A percentile compares a stretch with the other conserved stretches of the same genome.
Conservation (phyloP, 2,888 invertebrate genomes). For the Zaprionus lineosus region DNA sequence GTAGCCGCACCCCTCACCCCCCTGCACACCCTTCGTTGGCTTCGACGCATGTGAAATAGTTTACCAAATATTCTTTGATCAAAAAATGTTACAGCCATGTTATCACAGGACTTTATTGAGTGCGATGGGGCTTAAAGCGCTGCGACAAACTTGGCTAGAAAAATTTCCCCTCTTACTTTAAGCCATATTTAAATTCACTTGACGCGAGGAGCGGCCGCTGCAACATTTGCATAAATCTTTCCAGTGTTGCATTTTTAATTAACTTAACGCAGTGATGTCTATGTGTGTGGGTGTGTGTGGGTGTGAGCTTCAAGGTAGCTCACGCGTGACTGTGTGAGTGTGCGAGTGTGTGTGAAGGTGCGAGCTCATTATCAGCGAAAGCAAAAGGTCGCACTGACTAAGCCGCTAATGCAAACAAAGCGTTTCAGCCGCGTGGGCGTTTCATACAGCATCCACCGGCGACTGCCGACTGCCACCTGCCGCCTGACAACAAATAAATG, state of each 20-base stretch:
- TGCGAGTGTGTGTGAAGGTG: conserved; percentile 10
- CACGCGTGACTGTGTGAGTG: not conserved
- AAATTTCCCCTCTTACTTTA: conserved; percentile 30
- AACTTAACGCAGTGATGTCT: conserved; percentile 12
- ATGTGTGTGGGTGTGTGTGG: not conserved
- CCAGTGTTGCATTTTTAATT: conserved; percentile 54
- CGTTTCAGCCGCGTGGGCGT: conserved; percentile 35
- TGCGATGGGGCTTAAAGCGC: not conserved
- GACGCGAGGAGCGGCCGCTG: conserved; percentile 17
- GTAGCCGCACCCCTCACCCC: not conserved
- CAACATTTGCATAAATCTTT: conserved; percentile 52
- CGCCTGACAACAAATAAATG: conserved; percentile 12
- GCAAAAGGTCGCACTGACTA: conserved; percentile 6
- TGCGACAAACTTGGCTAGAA: conserved; percentile 17
- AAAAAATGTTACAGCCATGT: conserved; percentile 30
- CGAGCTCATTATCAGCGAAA: conserved; percentile 45
- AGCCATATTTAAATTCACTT: conserved; percentile 29
- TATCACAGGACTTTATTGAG: conserved; percentile 6
- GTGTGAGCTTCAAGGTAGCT: not conserved
- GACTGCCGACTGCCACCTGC: conserved; percentile 1
- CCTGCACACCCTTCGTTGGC: conserved; percentile 7
- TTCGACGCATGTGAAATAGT: conserved; percentile 20
- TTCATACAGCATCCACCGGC: not conserved
- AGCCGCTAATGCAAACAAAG: conserved; percentile 27
- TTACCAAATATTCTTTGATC: conserved; percentile 28